phyloP scores from a whole-genome alignment of 2,888 invertebrate genomes.

The Brachyptera putata region DNA sequence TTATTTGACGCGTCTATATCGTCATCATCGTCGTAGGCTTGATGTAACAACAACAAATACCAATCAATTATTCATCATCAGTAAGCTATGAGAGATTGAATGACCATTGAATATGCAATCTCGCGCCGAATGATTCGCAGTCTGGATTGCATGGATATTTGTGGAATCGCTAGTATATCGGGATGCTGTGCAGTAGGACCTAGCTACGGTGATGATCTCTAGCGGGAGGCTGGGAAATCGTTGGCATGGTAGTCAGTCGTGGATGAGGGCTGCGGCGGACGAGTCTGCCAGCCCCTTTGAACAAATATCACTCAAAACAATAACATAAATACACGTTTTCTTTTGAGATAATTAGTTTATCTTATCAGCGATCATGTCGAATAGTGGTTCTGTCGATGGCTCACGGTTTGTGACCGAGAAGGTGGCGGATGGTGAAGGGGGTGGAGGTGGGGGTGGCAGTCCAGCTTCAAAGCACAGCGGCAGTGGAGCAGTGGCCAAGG shows the following conservation, averaged over 20 bases:
- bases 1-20: too few relatives aligned
- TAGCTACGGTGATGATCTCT: constrained; percentile 22
- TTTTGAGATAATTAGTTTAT: background rate
- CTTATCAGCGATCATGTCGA: background rate
- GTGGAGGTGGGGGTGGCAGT: constrained; percentile 20
- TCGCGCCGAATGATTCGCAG: too few relatives aligned
- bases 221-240: constrained; percentile 23
- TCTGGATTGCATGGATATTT: background rate
- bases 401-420: constrained; percentile 35
- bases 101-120: too few relatives aligned
- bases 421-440: constrained; percentile 30
- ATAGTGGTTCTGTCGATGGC: constrained; percentile 24
- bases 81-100: too few relatives aligned
- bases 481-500: constrained; percentile 23
- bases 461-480: constrained; percentile 24
- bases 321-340: background rate
- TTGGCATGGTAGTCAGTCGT: constrained; percentile 14
- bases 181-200: constrained; percentile 9
- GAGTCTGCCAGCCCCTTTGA: background rate
- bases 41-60: too few relatives aligned
- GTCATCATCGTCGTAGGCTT: too few relatives aligned
- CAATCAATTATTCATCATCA: too few relatives aligned
- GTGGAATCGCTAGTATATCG: background rate
- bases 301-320: too few relatives aligned
- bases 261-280: constrained; percentile 12